Percentiles rank a stretch among this genome's conserved stretches.
phyloP scores from a whole-genome alignment of 2,888 invertebrate species.

The Sycophila texana region DNA sequence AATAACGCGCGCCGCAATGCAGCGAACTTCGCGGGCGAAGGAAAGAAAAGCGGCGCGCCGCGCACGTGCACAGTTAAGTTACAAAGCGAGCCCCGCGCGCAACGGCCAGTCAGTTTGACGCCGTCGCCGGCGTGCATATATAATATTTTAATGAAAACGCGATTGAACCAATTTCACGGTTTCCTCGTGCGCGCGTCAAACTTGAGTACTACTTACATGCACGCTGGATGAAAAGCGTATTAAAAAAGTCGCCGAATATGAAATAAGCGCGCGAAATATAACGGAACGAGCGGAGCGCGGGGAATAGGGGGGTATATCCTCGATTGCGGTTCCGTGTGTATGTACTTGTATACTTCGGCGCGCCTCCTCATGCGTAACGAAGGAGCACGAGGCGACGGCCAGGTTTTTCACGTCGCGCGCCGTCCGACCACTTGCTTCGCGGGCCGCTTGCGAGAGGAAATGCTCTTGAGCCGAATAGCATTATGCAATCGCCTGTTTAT shows the following conservation, averaged over 20 bases:
- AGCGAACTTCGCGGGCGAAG: not conserved
- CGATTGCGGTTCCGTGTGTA: not conserved
- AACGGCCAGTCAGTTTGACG: slow-evolving; percentile 46
- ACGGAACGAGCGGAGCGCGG: not conserved
- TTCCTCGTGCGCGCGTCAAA: slow-evolving; percentile 1
- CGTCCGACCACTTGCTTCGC: too few species aligned
- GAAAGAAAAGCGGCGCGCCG: not conserved
- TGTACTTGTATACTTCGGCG: not conserved
- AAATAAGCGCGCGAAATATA: not conserved
- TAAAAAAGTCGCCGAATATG: too few species aligned
- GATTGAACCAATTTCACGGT: slow-evolving; percentile 43
- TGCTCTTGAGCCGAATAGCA: too few species aligned
- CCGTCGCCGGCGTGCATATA: slow-evolving; percentile 12
- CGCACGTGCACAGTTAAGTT: not conserved
- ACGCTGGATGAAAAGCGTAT: too few species aligned
- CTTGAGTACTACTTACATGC: not conserved
- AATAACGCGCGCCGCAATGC: not conserved
- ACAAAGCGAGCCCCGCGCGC: slow-evolving; percentile 2
- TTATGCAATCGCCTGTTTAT: too few species aligned
- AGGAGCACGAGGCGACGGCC: not conserved
- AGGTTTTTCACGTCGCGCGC: not conserved
- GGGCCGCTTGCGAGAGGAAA: not conserved
- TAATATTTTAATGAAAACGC: slow-evolving; percentile 38
- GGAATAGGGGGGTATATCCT: not conserved
- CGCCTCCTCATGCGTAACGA: slow-evolving; percentile 22